Conservation (phyloP, 2,797 vertebrate species). For the Chrosomus eos region DNA sequence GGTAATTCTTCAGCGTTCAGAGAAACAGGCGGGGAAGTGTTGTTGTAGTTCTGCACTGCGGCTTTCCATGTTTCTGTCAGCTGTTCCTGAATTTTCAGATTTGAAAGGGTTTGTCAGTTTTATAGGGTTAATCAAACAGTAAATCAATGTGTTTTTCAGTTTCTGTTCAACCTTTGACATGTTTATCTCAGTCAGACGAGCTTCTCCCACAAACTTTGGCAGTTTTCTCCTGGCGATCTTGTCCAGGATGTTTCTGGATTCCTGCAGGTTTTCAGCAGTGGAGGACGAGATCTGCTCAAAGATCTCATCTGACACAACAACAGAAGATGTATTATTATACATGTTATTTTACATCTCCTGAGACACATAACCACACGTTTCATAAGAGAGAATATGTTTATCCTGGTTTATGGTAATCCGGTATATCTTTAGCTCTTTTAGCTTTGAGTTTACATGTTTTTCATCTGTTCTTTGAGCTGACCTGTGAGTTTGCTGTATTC, state of each 20-base stretch:
- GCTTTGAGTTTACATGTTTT: too few relatives aligned
- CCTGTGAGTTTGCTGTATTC: slow-evolving; percentile 31
- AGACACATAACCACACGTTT: too few relatives aligned
- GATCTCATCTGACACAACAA: slow-evolving; percentile 20
- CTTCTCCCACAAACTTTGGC: slow-evolving; percentile 29
- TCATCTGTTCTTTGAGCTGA: neutral
- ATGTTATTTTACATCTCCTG: too few relatives aligned
- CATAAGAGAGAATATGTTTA: too few relatives aligned
- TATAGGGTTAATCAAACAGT: too few relatives aligned
- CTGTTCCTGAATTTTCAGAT: neutral
- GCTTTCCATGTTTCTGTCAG: neutral
- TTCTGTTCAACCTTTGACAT: neutral
- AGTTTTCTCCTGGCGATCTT: slow-evolving; percentile 18
- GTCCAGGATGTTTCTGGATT: neutral
- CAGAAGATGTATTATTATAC: neutral
- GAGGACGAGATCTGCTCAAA: slow-evolving; percentile 14
- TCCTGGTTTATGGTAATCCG: too few relatives aligned
- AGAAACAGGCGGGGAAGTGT: neutral
- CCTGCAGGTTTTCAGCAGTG: neutral
- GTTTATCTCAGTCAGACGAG: neutral
- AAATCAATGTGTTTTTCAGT: neutral
- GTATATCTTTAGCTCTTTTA: too few relatives aligned
- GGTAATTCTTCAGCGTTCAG: neutral
- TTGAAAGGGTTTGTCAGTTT: neutral
- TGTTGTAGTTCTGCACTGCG: fast-evolving